Percentiles rank a stretch among this genome's conserved stretches.
Conservation (phyloP, 2,113 vertebrate species). For the Centropus bengalensis region DNA sequence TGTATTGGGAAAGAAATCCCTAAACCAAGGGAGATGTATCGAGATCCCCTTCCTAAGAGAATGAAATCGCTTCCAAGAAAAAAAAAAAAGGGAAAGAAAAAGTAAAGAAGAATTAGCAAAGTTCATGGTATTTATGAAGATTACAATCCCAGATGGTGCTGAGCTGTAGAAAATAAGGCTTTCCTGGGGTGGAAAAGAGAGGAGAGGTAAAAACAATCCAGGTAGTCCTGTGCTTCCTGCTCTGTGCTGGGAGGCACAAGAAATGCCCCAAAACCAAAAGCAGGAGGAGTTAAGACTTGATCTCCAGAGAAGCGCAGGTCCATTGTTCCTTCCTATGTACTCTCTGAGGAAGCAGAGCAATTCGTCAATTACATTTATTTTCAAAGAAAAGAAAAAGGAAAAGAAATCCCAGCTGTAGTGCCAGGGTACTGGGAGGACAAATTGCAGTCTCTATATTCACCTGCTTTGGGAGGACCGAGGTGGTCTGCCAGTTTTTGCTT, state of each 20-base stretch:
- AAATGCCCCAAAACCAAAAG: background rate
- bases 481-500: background rate
- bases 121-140: background rate
- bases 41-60: background rate
- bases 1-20: background rate
- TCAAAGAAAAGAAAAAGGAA: background rate
- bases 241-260: background rate
- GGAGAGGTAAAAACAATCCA: background rate
- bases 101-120: background rate
- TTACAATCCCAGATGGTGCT: background rate
- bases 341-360: background rate
- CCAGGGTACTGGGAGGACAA: background rate
- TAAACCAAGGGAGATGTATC: background rate
- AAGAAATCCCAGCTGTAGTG: background rate
- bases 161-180: background rate
- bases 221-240: background rate
- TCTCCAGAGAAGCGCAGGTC: background rate
- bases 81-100: background rate
- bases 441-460: background rate
- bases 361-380: background rate
- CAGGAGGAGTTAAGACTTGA: background rate
- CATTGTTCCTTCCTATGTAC: background rate
- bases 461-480: rapidly evolving
- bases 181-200: background rate
- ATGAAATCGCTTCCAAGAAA: background rate